Evolutionary conservation across 2,888 invertebrate species (phyloP).

Genomic region (Crossocerus cetratus): DNA sequence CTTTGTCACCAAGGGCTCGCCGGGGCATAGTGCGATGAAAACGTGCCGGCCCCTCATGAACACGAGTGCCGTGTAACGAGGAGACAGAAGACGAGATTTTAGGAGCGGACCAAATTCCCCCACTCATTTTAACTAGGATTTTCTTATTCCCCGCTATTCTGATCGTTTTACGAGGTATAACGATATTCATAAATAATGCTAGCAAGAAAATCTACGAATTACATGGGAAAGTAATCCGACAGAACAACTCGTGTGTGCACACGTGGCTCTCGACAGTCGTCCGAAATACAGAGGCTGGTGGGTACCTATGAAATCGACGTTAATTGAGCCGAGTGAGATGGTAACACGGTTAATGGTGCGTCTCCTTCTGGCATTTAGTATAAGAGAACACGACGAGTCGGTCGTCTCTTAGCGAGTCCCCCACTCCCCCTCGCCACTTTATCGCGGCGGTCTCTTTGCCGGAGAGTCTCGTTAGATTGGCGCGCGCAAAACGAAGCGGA

Average conservation of each 20-base stretch:
- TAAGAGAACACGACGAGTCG: background rate
- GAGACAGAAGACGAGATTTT: background rate
- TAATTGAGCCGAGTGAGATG: constrained; percentile 43
- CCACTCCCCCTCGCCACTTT: constrained; percentile 30
- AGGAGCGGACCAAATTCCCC: too few species aligned
- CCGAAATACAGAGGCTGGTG: background rate
- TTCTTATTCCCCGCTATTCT: too few species aligned
- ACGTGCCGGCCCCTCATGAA: background rate
- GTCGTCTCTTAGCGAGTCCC: constrained; percentile 23
- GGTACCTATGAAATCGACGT: constrained; percentile 26
- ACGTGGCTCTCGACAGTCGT: background rate
- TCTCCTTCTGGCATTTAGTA: constrained; percentile 4
- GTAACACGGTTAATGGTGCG: constrained; percentile 28
- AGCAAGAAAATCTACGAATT: too few species aligned
- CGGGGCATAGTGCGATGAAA: background rate
- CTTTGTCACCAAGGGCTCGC: constrained; percentile 12
- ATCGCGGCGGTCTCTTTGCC: constrained; percentile 44
- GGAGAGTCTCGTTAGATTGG: constrained; percentile 39
- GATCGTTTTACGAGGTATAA: too few species aligned
- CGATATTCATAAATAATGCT: too few species aligned
- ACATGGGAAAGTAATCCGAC: too few species aligned
- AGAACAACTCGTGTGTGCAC: too few species aligned
- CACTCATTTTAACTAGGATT: too few species aligned
- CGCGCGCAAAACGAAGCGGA: constrained; percentile 39
- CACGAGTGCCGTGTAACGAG: background rate